These are phyloP conservation scores for Myxocyprinus asiaticus DNA, from an alignment of 2,113 vertebrate species.

Conservation along the genomic window DNA sequence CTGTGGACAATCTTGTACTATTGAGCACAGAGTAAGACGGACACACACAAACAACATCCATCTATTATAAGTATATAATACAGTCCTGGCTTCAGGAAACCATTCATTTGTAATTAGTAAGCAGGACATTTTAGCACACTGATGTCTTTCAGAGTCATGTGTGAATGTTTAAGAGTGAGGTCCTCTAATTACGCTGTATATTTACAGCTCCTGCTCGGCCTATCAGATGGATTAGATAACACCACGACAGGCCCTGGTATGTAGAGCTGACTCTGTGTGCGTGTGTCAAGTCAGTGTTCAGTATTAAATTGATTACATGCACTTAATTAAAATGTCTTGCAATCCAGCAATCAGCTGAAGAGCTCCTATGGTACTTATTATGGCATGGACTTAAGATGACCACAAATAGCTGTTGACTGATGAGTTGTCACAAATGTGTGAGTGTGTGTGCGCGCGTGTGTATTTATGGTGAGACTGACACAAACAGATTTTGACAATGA, in stretches of 20 bases:
- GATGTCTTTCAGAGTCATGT: not conserved
- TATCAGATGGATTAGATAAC: slow-evolving; percentile 7
- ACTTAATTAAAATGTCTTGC: slow-evolving; percentile 29
- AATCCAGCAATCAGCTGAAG: slow-evolving; percentile 16
- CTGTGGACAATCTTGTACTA: slow-evolving; percentile 3
- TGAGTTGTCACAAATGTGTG: not conserved
- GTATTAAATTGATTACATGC: slow-evolving; percentile 20
- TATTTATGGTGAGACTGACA: not conserved
- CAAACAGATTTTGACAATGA: slow-evolving; percentile 2
- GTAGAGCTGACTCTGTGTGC: not conserved
- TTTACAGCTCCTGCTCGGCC: not conserved
- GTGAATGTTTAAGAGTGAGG: not conserved
- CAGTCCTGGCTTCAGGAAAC: too few species aligned
- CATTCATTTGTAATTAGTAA: not conserved
- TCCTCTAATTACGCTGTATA: slow-evolving; percentile 1
- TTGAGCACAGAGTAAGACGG: not conserved
- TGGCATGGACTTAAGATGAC: not conserved
- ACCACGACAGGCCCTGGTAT: not conserved
- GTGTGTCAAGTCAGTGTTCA: slow-evolving; percentile 8
- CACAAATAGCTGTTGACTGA: slow-evolving; percentile 33
- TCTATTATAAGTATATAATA: not conserved
- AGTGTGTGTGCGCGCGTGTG: not conserved
- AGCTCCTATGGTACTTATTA: slow-evolving; percentile 7
- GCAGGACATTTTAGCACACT: not conserved
- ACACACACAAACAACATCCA: not conserved